Evolutionary conservation across 2,113 vertebrate genomes (phyloP).

Genomic region (Anhinga rufa): DNA sequence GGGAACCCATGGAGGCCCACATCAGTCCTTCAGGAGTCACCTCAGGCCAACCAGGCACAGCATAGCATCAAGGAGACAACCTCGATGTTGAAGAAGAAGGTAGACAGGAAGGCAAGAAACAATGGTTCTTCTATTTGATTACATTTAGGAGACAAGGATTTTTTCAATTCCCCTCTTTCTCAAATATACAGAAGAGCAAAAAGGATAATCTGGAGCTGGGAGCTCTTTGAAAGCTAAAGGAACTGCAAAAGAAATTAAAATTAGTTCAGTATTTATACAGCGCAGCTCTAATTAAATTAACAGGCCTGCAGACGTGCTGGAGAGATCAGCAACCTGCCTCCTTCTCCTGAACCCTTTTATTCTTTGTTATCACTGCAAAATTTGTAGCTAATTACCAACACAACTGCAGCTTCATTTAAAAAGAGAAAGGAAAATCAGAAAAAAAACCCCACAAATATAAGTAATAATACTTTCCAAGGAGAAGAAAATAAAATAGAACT

Average conservation of each 20-base stretch:
- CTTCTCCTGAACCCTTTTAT: neutral
- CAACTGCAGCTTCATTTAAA: neutral
- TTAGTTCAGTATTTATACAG: constrained; percentile 62
- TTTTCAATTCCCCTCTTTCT: neutral
- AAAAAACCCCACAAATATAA: neutral
- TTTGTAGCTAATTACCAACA: neutral
- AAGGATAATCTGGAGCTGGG: constrained; percentile 31
- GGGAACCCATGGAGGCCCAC: neutral
- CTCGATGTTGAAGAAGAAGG: neutral
- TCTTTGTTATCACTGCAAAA: neutral
- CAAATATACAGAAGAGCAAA: constrained; percentile 7
- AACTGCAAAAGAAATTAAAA: constrained; percentile 46
- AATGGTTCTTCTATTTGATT: neutral
- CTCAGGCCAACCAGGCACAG: rapidly evolving
- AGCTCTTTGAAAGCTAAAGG: constrained; percentile 57
- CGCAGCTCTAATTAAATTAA: constrained; percentile 66
- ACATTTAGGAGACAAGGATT: neutral
- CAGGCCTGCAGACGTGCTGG: neutral
- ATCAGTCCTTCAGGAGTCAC: neutral
- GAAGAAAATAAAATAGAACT: neutral
- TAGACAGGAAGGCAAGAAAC: neutral
- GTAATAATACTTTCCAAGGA: neutral
- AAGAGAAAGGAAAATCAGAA: neutral
- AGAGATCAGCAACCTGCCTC: neutral
- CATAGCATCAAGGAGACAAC: neutral